Evolutionary conservation across 2,797 vertebrate species (phyloP).

Genomic region (Avahi laniger): DNA sequence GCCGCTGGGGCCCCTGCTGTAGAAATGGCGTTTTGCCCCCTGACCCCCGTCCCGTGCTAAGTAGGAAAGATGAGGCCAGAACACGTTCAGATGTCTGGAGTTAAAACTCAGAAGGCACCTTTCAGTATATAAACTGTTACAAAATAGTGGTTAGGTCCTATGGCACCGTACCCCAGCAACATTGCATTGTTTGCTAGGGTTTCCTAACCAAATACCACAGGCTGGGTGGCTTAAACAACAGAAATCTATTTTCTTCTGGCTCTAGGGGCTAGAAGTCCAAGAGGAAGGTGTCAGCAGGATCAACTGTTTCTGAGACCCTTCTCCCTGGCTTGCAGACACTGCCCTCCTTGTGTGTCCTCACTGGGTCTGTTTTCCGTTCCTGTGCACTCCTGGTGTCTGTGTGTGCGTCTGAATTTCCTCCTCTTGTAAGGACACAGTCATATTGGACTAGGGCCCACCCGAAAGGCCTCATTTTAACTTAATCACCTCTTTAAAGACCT

Average conservation of each 20-base stretch:
- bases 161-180: neutral
- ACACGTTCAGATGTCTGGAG: neutral
- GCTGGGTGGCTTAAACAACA: neutral
- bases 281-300: neutral
- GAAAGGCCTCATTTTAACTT: neutral
- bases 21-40: neutral
- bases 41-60: neutral
- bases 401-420: neutral
- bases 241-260: neutral
- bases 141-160: neutral
- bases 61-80: neutral
- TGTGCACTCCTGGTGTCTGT: neutral
- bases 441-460: neutral
- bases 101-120: neutral
- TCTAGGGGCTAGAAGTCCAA: neutral
- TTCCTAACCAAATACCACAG: neutral
- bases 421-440: neutral
- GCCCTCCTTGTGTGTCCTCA: neutral
- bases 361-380: neutral
- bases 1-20: neutral
- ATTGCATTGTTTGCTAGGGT: neutral
- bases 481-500: neutral
- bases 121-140: neutral
- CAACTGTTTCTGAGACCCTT: neutral
- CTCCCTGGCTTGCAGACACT: neutral